These are phyloP conservation scores for Drosophila mimica DNA, from an alignment of 2,888 invertebrate species.

Conservation along the genomic window DNA sequence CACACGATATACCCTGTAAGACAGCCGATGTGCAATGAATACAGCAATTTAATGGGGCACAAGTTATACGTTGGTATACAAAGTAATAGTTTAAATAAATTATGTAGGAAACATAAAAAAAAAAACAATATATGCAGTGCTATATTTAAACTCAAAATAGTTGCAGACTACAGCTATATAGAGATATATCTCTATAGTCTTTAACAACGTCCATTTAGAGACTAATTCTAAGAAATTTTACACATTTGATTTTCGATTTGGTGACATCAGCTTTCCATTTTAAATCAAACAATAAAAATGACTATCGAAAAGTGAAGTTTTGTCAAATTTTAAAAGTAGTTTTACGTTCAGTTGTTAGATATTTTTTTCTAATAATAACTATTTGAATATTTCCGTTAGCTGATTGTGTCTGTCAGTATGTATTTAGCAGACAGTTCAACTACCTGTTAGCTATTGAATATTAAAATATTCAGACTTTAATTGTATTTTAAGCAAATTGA, in stretches of 20 bases:
- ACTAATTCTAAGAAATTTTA: not conserved
- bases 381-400: not conserved
- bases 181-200: not conserved
- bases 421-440: not conserved
- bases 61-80: too few relatives aligned
- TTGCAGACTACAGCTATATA: not conserved
- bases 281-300: not conserved
- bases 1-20: constrained; percentile 31
- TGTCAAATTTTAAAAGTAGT: not conserved
- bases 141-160: not conserved
- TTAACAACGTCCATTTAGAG: not conserved
- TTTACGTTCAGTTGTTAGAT: not conserved
- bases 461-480: not conserved
- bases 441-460: not conserved
- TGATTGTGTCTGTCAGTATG: not conserved
- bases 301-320: not conserved
- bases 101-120: not conserved
- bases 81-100: not conserved
- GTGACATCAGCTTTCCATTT: not conserved
- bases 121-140: not conserved
- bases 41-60: not conserved
- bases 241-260: not conserved
- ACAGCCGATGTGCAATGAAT: not conserved
- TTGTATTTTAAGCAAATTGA: not conserved
- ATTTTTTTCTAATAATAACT: not conserved